Base-by-base conservation (phyloP, 2,888 invertebrate genomes). In the Bombylius major region DNA sequence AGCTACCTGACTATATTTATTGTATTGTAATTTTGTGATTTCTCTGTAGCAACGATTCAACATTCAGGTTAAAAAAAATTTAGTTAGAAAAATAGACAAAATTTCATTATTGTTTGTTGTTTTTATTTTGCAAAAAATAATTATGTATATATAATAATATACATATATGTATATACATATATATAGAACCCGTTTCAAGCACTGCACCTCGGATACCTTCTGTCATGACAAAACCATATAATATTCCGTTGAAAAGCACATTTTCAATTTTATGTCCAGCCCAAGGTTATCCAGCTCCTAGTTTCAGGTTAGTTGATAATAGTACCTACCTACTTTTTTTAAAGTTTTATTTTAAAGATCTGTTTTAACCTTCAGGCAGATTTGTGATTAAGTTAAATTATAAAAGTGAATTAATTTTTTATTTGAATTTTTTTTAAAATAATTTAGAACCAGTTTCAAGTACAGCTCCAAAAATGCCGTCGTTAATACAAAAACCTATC, bases 281-380 rank as follows among this genome's bases (percentile, higher is more conserved):
- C 36, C 84, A 84, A 73, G 83, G 82, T 49, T 84, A 78, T 72
- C 84, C 84, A 60, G 80, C 83, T 66, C 84, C 84, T 67, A 70
- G 78, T 64, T 80, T 82, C 78, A 82, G 82, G 83, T 85, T 76
- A 61, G 57, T 33, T 53, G 23, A 23, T 3, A 3, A 23, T 23
- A 23, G 23, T 23, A 23, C n/a, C n/a, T n/a, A n/a, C n/a, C n/a
- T n/a, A n/a, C n/a, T 23, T 23, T 23, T 23, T 23, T 23, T 23
- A 23, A 23, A 23, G 23, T 23, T 23, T 23, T 23, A 23, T 23
- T 23, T 23, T 23, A 23, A 23, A 23, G 23, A 23, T 23, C 23
- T 23, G 23, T 1, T 23, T 23, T 3, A 23, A 23, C 23, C 23
- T 23, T 23, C 23, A 23, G 23, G 23, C 23, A 23, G 23, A 23